Evolutionary conservation across 2,888 invertebrate species (phyloP).

Genomic region (Protonemura montana): DNA sequence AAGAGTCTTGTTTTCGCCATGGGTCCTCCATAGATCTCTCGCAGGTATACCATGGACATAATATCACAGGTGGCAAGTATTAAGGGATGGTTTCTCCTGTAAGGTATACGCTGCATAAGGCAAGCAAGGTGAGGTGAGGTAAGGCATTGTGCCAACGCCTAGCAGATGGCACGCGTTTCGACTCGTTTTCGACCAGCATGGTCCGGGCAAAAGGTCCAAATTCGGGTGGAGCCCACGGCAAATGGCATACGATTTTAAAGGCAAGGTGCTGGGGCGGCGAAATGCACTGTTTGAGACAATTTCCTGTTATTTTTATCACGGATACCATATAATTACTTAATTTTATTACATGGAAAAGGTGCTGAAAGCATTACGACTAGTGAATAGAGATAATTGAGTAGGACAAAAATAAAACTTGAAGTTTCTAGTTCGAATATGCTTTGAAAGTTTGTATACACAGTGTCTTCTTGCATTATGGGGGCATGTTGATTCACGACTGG

Average conservation of each 20-base stretch:
- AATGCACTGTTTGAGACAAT: not conserved
- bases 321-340: conserved; percentile 7
- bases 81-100: not conserved
- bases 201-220: not conserved
- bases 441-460: no score
- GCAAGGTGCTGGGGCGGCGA: not conserved
- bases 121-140: not conserved
- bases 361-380: not conserved
- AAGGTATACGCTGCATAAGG: not conserved
- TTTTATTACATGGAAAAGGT: not conserved
- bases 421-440: no score
- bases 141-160: not conserved
- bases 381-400: not conserved
- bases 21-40: not conserved
- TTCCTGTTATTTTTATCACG: conserved; percentile 12
- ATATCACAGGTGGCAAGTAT: conserved; percentile 2
- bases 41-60: not conserved
- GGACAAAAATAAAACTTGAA: no score
- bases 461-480: no score
- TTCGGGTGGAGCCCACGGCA: no score
- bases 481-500: no score
- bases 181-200: not conserved
- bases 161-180: not conserved
- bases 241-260: no score
- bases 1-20: not conserved